Evolutionary conservation across 2,888 invertebrate genomes (phyloP).

Genomic region (Cryptophagus acutangulus): DNA sequence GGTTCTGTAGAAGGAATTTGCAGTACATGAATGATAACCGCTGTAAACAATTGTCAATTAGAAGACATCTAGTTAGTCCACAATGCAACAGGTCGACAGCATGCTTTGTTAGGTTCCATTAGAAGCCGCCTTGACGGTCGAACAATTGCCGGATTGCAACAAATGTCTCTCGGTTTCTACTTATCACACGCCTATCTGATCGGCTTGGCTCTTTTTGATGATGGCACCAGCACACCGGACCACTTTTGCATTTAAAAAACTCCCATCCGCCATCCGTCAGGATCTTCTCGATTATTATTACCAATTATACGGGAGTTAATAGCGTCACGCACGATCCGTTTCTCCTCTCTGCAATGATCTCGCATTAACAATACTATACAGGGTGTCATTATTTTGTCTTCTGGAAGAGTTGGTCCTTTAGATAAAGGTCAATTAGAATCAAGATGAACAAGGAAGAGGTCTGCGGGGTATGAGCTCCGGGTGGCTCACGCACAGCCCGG

Average conservation of each 20-base stretch:
- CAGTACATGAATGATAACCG: slow-evolving; percentile 48
- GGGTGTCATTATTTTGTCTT: too few relatives aligned
- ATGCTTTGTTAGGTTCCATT: slow-evolving; percentile 43
- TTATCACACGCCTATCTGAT: slow-evolving; percentile 43
- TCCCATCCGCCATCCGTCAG: slow-evolving; percentile 20
- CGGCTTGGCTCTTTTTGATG: slow-evolving; percentile 28
- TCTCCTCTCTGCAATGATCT: too few relatives aligned
- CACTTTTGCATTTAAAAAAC: slow-evolving; percentile 11
- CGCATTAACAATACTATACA: too few relatives aligned
- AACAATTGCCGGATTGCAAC: slow-evolving; percentile 46
- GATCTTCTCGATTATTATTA: slow-evolving; percentile 28
- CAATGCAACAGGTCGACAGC: slow-evolving; percentile 44
- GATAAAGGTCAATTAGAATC: too few relatives aligned
- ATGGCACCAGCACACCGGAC: slow-evolving; percentile 12
- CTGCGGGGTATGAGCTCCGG: slow-evolving; percentile 19
- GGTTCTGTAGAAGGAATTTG: slow-evolving; percentile 45
- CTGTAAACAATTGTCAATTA: slow-evolving; percentile 50
- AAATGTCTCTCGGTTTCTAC: slow-evolving; percentile 43
- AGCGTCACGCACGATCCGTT: slow-evolving; percentile 31
- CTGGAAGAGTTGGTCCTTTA: too few relatives aligned
- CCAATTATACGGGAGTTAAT: slow-evolving; percentile 35
- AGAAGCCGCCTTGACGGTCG: slow-evolving; percentile 39
- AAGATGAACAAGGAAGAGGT: slow-evolving; percentile 16
- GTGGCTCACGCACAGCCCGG: slow-evolving; percentile 25
- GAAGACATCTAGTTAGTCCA: slow-evolving; percentile 47